Evolutionary conservation across 2,888 invertebrate species (phyloP).

Genomic region (Cynaeus angustus): DNA sequence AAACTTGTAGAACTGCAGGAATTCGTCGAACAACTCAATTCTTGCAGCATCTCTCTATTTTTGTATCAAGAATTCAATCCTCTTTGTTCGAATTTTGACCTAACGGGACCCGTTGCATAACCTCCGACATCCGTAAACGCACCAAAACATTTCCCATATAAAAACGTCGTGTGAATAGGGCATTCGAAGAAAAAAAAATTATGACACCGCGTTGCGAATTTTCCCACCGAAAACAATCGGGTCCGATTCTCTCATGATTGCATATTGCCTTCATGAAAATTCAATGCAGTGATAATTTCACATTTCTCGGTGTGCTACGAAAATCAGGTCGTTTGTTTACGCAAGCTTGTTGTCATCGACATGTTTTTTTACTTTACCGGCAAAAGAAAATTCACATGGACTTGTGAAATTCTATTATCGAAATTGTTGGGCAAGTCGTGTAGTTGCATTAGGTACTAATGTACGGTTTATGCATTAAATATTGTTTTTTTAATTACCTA

Average conservation of each 20-base stretch:
- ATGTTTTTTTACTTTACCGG: constrained; percentile 11
- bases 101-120: constrained; percentile 16
- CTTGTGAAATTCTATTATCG: constrained; percentile 23
- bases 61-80: no score
- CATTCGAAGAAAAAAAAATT: constrained; percentile 33
- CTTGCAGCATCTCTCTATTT: no score
- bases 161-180: constrained; percentile 13
- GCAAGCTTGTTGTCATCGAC: constrained; percentile 27
- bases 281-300: constrained; percentile 44
- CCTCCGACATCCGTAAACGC: constrained; percentile 5
- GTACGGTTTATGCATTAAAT: constrained; percentile 25
- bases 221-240: constrained; percentile 42
- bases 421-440: constrained; percentile 25
- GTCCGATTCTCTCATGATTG: constrained; percentile 42
- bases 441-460: constrained; percentile 16
- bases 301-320: constrained; percentile 21
- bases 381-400: constrained; percentile 29
- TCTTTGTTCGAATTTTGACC: background rate
- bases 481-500: constrained; percentile 26
- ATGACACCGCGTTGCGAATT: constrained; percentile 42
- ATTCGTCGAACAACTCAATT: no score
- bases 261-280: constrained; percentile 40
- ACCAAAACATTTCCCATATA: constrained; percentile 35
- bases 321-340: constrained; percentile 36
- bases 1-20: no score